Evolutionary conservation across 1,140 invertebrate species (phyloP), one percentile per base, ranked within the genome.

Genomic region (Eumaeus atala): DNA sequence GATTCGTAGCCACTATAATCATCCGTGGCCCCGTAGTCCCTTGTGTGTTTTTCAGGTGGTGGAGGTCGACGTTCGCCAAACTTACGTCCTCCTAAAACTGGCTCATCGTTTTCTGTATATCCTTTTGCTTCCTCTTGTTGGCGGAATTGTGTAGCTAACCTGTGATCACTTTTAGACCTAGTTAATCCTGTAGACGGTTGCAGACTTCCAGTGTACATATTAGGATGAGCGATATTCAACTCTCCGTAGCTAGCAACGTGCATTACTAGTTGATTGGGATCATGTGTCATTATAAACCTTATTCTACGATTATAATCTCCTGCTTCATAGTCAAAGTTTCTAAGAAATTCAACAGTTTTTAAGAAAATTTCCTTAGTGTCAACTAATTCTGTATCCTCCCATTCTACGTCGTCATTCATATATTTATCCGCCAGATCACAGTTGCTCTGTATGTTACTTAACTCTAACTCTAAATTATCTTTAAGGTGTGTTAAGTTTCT

Each of bases 371-470:
- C 96, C 88, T 97, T 98, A 44, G 95, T 95, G 73, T 97, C 96
- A 87, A 97, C 95, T 33, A 97, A 89, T 77, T 97, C 95, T 53
- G 92, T 92, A 72, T 98, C 94, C 66, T 96, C 94, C 95, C 95
- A 96, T 56, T 94, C 91, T 12, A 94, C 92, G 62, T 94, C 94
- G 68, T 95, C 92, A 72, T 93, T 93, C 91, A 97, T 94, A 87
- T 96, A 92, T 84, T 96, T 96, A 87, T 99, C 97, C n/a, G 95
- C 96, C 58, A 98, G 89, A 82, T 99, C 97, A 89, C 96, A 98
- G 84, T 98, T 98, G 74, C 95, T 96, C 67, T 93, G 91, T 56
- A 98, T 97, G 84, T 97, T 98, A 48, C 92, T 91, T 68, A 98
- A 93, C 88, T 99, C 97, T 74, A 94, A 91, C 75, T 97, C 95